Base-by-base conservation (phyloP, 2,888 invertebrate genomes). In the Criorhina ranunculi region DNA sequence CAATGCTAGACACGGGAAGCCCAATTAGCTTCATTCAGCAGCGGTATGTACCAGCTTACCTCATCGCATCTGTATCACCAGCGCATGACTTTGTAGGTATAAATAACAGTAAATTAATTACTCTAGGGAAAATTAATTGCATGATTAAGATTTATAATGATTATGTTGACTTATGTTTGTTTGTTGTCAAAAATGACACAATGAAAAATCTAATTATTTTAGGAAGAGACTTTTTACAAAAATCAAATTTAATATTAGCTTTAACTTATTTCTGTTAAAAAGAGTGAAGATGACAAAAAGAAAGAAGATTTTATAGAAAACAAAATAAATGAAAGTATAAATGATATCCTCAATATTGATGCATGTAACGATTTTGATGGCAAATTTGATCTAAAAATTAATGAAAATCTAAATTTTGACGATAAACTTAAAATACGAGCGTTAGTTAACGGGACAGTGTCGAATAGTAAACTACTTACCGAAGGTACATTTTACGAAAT, bases 1-100 rank as follows among this genome's bases (percentile, higher is more conserved):
- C 69, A 5, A 31, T 60, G n/a, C 62, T 78, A 70, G n/a, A n/a
- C n/a, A n/a, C n/a, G n/a, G n/a, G n/a, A n/a, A n/a, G n/a, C n/a
- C n/a, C n/a, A n/a, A n/a, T 78, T 4, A 72, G 70, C 12, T 78
- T 78, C 8, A 33, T 78, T 2, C 62, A 69, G 6, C 64, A 33
- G 11, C 17, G 17, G 5, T 78, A 29, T 24, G 37, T 72, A 9
- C 62, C 78, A 31, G 55, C 53, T 4, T 49, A 19, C 19, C 5
- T 72, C 17, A 78, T 64, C 19, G 64, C 62, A 37, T 49, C 57
- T 19, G 2, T 57, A 5, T 15, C 24, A 11, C 11, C 67, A 8
- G n/a, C 19, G 35, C 35, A 37, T 42, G 53, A 62, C 31, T 46
- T 35, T 24, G 59, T 46, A 17, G 70, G 70, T 15, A 78, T 78